Evolutionary conservation across 2,888 invertebrate species (phyloP).

Genomic region (Nasonia oneida): DNA sequence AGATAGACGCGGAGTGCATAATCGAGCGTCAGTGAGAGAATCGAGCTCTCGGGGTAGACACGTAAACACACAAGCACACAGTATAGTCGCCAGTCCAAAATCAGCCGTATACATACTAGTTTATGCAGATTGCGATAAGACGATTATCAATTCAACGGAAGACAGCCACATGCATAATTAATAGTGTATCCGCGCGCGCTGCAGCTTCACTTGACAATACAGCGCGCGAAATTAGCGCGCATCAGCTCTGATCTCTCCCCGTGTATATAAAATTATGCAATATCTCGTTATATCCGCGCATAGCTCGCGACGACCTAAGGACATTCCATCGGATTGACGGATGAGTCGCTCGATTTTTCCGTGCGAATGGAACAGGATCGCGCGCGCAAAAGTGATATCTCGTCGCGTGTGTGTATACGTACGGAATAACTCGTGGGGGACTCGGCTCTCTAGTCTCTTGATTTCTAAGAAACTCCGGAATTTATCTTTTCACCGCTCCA

Average conservation of each 20-base stretch:
- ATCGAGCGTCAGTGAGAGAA: neutral
- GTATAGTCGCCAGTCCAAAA: neutral
- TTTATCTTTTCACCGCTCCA: slow-evolving; percentile 65
- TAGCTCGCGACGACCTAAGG: no score
- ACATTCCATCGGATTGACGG: neutral
- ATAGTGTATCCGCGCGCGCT: neutral
- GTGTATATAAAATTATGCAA: slow-evolving; percentile 7
- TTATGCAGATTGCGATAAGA: slow-evolving; percentile 18
- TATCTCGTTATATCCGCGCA: neutral
- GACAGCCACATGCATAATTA: slow-evolving; percentile 6
- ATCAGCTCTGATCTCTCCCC: neutral
- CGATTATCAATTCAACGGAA: slow-evolving; percentile 12
- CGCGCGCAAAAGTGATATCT: slow-evolving; percentile 24
- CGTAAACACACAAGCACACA: neutral
- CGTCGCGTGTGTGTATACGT: neutral
- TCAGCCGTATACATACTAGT: neutral
- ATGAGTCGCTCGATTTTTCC: neutral
- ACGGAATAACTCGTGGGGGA: neutral
- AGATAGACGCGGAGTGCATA: no score
- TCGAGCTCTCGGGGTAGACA: neutral
- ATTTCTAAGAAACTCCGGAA: slow-evolving; percentile 64
- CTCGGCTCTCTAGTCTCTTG: slow-evolving; percentile 43
- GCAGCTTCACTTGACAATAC: slow-evolving; percentile 6
- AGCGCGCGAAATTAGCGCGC: neutral
- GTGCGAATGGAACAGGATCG: neutral